These are phyloP conservation scores for Eretmochelys imbricata DNA, from an alignment of 2,113 vertebrate species.

Conservation along the genomic window DNA sequence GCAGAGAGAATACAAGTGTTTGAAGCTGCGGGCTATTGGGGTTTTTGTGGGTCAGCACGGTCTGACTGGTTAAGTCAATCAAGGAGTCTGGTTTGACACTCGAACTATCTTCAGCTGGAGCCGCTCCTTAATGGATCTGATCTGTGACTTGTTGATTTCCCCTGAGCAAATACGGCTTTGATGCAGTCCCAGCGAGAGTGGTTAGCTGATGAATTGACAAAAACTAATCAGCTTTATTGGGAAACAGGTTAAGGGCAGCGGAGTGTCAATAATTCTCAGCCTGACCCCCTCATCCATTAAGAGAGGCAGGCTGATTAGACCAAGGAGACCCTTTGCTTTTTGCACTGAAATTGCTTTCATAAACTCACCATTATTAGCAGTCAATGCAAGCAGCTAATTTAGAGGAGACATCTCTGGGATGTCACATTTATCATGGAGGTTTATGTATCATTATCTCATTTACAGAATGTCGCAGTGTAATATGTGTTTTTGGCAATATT, in stretches of 20 bases:
- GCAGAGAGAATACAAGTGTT: neutral
- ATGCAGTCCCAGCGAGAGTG: conserved; percentile 82
- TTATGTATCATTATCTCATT: conserved; percentile 87
- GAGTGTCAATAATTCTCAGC: conserved; percentile 94
- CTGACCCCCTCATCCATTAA: conserved; percentile 95
- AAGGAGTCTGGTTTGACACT: neutral
- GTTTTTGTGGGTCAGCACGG: neutral
- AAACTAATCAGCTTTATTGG: conserved; percentile 99
- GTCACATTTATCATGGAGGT: conserved; percentile 82
- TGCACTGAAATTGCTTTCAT: conserved; percentile 85
- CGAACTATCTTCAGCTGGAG: conserved; percentile 68
- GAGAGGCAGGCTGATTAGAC: conserved; percentile 91
- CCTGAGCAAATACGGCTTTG: conserved; percentile 93
- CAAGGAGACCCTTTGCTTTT: conserved; percentile 79
- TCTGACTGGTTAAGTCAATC: neutral
- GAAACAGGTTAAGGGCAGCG: conserved; percentile 95
- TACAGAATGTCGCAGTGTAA: conserved; percentile 83
- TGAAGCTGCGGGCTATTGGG: rapidly evolving
- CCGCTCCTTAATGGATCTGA: conserved; percentile 80
- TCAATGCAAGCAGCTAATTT: conserved; percentile 78
- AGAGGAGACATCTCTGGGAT: conserved; percentile 78
- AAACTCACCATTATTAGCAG: conserved; percentile 87
- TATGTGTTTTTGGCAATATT: conserved; percentile 79
- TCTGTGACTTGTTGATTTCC: conserved; percentile 97
- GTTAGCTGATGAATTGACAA: conserved; percentile 95